Evolutionary conservation across 2,888 invertebrate species (phyloP), one percentile per base, ranked within the genome.

Genomic region (Catocala sponsa): DNA sequence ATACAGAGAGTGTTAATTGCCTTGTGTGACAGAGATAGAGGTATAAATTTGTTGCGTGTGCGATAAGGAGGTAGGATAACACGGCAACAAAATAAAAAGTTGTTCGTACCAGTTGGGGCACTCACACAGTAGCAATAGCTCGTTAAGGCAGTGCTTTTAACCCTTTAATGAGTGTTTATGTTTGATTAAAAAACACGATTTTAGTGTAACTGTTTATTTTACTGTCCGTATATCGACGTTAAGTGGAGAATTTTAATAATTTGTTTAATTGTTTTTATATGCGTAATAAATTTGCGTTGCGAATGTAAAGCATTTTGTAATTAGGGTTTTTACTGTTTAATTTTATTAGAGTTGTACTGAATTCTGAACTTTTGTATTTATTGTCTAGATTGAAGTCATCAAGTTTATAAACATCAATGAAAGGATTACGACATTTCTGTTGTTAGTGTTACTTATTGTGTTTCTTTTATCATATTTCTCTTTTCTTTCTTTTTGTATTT

Each of bases 1-100:
- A 89, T 88, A 86, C 86, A 84, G 87, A 79, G 76, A 87, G 92
- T 91, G 91, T 90, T 92, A 92, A 93, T 93, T 92, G 88, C 89
- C 77, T 53, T 71, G 78, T 74, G 80, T 55, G 82, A 88, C 42
- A 66, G 76, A 68, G 89, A 88, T 56, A 60, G 57, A 55, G 0
- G 50, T 72, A 83, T 44, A 52, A 51, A 61, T 54, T 42, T 4
- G 4, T 0, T 0, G 1, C 11, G 43, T 2, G 84, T 61, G 55
- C 5, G 81, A 86, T 67, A 76, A 76, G 56, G 87, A 88, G 41
- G 55, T 55, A 41, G 47, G 65, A 77, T 79, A 71, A 83, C 80
- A 80, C 82, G 79, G 79, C 70, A 82, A 76, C 77, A 79, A 86
- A 86, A 87, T 87, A 91, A 91, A 91, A 92, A 92, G 87, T 87